phyloP scores from a whole-genome alignment of 1,140 invertebrate species.

The Zaprionus vittiger region DNA sequence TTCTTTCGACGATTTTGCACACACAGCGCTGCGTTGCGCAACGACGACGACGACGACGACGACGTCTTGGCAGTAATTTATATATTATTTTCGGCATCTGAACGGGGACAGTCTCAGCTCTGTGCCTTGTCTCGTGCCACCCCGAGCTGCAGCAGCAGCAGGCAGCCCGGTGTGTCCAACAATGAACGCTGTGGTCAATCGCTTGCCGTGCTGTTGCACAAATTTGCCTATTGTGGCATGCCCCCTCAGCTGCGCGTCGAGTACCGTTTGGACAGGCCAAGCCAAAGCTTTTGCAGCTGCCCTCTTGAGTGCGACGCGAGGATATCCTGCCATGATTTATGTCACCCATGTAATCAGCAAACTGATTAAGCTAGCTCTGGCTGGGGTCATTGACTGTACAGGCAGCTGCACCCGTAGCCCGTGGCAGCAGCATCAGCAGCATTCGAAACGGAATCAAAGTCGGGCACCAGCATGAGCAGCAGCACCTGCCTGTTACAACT shows the following conservation, averaged over 20 bases:
- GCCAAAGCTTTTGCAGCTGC: conserved; percentile 71
- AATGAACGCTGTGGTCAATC: conserved; percentile 62
- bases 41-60: conserved; percentile 77
- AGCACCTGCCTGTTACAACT: conserved; percentile 79
- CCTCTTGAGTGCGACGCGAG: not conserved
- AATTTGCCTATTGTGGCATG: conserved; percentile 75
- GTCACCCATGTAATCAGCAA: conserved; percentile 75
- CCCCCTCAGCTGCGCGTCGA: conserved; percentile 47
- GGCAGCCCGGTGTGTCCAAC: conserved; percentile 66
- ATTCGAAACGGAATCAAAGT: conserved; percentile 56
- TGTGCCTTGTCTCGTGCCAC: conserved; percentile 67
- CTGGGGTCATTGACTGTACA: conserved; percentile 70
- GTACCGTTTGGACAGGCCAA: conserved; percentile 34
- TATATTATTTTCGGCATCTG: conserved; percentile 49
- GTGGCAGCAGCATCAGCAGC: conserved; percentile 35
- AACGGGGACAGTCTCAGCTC: not conserved
- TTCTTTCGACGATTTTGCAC: conserved; percentile 68
- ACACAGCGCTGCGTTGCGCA: conserved; percentile 58
- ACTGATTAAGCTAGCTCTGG: conserved; percentile 70
- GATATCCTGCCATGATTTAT: conserved; percentile 65
- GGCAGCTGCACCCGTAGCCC: conserved; percentile 50
- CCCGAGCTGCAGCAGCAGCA: conserved; percentile 20
- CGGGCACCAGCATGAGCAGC: conserved; percentile 70
- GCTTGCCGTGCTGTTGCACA: conserved; percentile 73
- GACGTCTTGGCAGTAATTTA: conserved; percentile 73